Evolutionary conservation across 2,888 invertebrate genomes (phyloP).

Genomic region (Temnothorax ravouxi): DNA sequence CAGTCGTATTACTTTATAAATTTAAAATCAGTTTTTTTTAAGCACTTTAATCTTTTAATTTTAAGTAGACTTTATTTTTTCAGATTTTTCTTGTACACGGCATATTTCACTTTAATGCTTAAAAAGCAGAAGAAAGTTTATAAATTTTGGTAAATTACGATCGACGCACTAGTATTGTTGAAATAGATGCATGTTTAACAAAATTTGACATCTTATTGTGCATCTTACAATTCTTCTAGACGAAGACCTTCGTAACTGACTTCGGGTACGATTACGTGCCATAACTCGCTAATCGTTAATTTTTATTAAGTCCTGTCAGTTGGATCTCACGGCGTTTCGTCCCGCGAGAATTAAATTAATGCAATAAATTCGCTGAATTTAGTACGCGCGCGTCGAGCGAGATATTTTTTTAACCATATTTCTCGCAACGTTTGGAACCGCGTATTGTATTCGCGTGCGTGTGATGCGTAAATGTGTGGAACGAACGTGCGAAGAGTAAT

Average conservation of each 20-base stretch:
- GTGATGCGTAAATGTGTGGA: constrained; percentile 30
- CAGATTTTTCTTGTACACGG: background rate
- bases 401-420: constrained; percentile 50
- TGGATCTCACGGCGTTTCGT: background rate
- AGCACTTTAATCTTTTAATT: background rate
- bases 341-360: constrained; percentile 45
- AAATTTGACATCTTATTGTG: background rate
- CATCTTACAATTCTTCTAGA: background rate
- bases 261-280: background rate
- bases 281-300: constrained; percentile 44
- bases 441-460: constrained; percentile 31
- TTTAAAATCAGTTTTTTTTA: background rate
- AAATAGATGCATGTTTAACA: background rate
- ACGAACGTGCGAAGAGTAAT: constrained; percentile 36
- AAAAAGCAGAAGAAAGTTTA: background rate
- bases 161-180: background rate
- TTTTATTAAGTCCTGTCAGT: constrained; percentile 16
- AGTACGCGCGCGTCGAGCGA: constrained; percentile 24
- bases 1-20: background rate
- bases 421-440: constrained; percentile 24
- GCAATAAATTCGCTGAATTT: constrained; percentile 48
- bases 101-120: background rate
- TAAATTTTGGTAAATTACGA: background rate
- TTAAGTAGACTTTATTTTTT: background rate
- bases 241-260: background rate